Base-by-base conservation (phyloP, 1,140 invertebrate genomes). In the Spodoptera frugiperda region DNA sequence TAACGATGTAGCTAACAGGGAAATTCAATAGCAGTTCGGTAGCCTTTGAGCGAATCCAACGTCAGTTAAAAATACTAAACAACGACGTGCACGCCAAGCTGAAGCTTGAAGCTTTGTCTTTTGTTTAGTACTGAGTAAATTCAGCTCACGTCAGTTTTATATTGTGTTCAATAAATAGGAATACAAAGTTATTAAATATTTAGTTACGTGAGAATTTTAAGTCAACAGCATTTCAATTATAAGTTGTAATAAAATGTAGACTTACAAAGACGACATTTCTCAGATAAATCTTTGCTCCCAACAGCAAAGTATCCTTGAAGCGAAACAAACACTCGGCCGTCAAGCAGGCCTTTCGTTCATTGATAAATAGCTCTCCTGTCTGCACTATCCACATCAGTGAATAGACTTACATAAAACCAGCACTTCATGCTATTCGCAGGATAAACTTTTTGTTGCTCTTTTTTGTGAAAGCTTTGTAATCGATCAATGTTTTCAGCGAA, bases 401-500 rank as follows among this genome's bases (percentile, higher is more conserved):
- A 67, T 49, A 67, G 63, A 49, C 63, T 67, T 48, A 67, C 63
- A 49, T 67, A 67, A 67, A 67, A 49, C 61, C 39, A 65, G 44
- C 19, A 25, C 61, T 48, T 65, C 39, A 11, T 48, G 33, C 3
- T 65, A 65, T 25, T 65, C 46, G 21, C 49, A 53, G 65, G 39
- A 68, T 33, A 68, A 68, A 68, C 65, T 68, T 68, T 68, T 53
- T 53, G 65, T 51, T 53, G 48, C 53, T 68, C 48, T 53, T 68
- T 71, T 73, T 55, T 57, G 46, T 72, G 68, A 79, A 73, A 67
- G 74, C 59, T 54, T 51, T 14, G 70, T 80, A 73, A 80, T 80
- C 75, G 59, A 77, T 80, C 75, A 80, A 79, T 77, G 71, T 78
- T 75, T 57, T 65, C 70, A 77, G 17, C 77, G 75, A 61, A 77